Evolutionary conservation across 2,888 invertebrate genomes (phyloP).

Genomic region (Chydorus sphaericus): DNA sequence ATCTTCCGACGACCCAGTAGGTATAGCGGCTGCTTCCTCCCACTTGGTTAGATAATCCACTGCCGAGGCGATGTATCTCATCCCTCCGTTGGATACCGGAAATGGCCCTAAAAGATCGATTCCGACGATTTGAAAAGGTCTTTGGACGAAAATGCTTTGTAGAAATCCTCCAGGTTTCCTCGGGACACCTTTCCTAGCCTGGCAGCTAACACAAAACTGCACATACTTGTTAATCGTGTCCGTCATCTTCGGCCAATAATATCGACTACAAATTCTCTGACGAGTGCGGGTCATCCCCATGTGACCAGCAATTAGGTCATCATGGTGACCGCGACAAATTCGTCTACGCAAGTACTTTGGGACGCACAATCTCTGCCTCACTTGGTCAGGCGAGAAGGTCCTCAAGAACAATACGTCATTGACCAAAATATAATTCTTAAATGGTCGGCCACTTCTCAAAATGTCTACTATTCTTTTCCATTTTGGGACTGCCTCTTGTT

Average conservation of each 20-base stretch:
- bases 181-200: no score
- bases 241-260: constrained; percentile 18
- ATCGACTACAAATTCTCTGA: no score
- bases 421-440: no score
- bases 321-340: constrained; percentile 14
- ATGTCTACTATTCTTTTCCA: no score
- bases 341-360: background rate
- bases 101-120: constrained; percentile 20
- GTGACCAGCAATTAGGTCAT: constrained; percentile 16
- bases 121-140: constrained; percentile 20
- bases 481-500: no score
- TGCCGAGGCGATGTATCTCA: constrained; percentile 16
- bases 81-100: constrained; percentile 17
- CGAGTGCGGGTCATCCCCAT: constrained; percentile 16
- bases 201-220: constrained; percentile 17
- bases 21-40: constrained; percentile 14
- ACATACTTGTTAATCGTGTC: constrained; percentile 15
- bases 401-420: background rate
- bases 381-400: background rate
- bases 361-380: background rate
- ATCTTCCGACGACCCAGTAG: constrained; percentile 13
- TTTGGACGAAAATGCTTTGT: no score
- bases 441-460: no score
- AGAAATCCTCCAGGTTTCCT: no score
- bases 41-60: constrained; percentile 17